Evolutionary conservation across 2,797 vertebrate genomes (phyloP).

Genomic region (Sus cebifrons): DNA sequence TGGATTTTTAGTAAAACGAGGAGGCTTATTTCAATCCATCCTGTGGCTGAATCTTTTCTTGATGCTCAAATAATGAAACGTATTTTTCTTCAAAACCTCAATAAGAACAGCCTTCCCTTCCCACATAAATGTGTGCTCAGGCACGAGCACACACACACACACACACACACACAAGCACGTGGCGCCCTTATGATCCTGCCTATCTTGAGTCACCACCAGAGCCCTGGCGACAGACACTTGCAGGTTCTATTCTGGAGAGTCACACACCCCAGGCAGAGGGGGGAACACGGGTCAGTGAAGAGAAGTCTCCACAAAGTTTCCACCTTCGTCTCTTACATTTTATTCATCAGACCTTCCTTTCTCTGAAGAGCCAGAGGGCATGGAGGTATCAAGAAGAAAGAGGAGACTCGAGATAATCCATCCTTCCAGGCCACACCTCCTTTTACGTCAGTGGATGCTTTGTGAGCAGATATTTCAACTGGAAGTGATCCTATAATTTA

Average conservation of each 20-base stretch:
- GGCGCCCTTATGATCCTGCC: constrained; percentile 62
- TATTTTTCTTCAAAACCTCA: constrained; percentile 88
- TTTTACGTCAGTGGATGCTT: not conserved
- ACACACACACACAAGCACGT: constrained; percentile 1
- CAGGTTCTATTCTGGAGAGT: constrained; percentile 66
- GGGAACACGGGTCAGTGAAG: not conserved
- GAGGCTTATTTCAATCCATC: constrained; percentile 89
- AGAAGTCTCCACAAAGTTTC: not conserved
- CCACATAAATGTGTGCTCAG: fast-evolving
- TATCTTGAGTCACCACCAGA: constrained; percentile 73
- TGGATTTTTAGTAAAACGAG: constrained; percentile 89
- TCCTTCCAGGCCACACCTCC: not conserved
- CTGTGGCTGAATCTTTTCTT: constrained; percentile 86
- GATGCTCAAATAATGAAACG: constrained; percentile 86
- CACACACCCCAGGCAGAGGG: not conserved
- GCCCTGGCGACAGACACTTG: constrained; percentile 67
- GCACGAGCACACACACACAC: not conserved
- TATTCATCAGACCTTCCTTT: not conserved
- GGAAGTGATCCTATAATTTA: constrained; percentile 13
- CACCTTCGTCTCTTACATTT: not conserved
- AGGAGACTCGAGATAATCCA: not conserved
- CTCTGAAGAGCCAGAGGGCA: not conserved
- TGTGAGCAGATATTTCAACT: not conserved
- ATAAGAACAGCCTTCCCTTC: constrained; percentile 85
- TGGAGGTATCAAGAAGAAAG: not conserved